Percentiles rank a stretch among this genome's conserved stretches.
Conservation (phyloP, 2,113 vertebrate species). For the Epinephelus fuscoguttatus region DNA sequence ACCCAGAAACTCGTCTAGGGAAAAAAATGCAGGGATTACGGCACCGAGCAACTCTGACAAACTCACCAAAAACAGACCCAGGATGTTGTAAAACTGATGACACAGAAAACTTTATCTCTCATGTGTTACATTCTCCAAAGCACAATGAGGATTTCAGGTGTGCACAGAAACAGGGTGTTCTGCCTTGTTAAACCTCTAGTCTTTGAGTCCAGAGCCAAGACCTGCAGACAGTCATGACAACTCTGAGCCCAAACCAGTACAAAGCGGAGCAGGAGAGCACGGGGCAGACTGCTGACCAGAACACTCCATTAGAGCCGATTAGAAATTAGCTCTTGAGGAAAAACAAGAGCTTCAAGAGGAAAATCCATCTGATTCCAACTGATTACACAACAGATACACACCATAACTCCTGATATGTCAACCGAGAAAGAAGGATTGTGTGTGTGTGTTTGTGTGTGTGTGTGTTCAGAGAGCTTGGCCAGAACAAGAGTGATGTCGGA, state of each 20-base stretch:
- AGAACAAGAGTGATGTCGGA: conserved; percentile 58
- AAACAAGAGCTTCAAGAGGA: conserved; percentile 41
- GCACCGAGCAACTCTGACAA: not conserved
- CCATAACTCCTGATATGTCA: conserved; percentile 40
- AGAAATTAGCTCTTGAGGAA: conserved; percentile 28
- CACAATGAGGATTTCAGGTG: conserved; percentile 25
- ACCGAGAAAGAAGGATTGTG: not conserved
- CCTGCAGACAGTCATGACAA: conserved; percentile 11
- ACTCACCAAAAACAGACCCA: conserved; percentile 4
- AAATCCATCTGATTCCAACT: conserved; percentile 23
- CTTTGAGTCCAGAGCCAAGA: conserved; percentile 34
- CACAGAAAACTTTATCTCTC: conserved; percentile 5
- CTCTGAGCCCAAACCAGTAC: conserved; percentile 5
- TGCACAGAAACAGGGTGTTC: conserved; percentile 11
- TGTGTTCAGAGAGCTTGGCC: conserved; percentile 45
- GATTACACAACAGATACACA: conserved; percentile 55
- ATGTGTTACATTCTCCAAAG: conserved; percentile 10
- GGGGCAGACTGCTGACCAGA: conserved; percentile 13
- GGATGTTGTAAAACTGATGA: not conserved
- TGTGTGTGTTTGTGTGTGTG: not conserved
- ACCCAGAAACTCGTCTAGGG: conserved; percentile 98
- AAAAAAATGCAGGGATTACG: conserved; percentile 2
- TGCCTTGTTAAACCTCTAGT: conserved; percentile 37
- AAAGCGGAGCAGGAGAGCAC: not conserved
- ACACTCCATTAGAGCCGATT: conserved; percentile 26